Evolutionary conservation across 1,140 invertebrate species (phyloP), one percentile per base, ranked within the genome.

Genomic region (Lordiphosa collinella): DNA sequence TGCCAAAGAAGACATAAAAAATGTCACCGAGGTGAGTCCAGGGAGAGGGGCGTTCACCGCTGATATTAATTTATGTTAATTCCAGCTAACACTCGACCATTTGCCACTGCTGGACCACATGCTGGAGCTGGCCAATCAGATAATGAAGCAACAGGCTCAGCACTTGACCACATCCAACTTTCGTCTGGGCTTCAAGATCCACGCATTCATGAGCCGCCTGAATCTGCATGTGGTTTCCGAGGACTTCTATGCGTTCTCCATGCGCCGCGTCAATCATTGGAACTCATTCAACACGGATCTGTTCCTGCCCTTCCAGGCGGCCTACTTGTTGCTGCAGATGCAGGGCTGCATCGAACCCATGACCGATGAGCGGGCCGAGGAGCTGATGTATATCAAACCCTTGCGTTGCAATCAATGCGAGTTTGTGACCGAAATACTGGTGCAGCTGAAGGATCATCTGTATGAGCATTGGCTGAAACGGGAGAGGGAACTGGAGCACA

Each of bases 251-350:
- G 65, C 78, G 0, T 14, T 22, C 7, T 55, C 44, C 0, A 51
- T 84, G 68, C 55, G 58, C 5, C 41, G 51, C 5, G 2, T 12
- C 0, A 13, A 5, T 0, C 79, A 85, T 36, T 84, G 78, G 79
- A 84, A 85, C 10, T 60, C 59, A 9, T 84, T 78, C n/a, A 51
- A 84, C 13, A 70, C 78, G 0, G 73, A 72, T 9, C 10, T 84
- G 0, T 84, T 84, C 13, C 12, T 84, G 0, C 66, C 46, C 9
- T 70, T 70, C 31, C 62, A 73, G 35, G 36, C 56, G 14, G 73
- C 25, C 1, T 64, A 73, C 12, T 54, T 47, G 1, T 11, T 65
- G 41, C 18, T 84, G 4, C 32, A 44, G 4, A 2, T 55, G 2
- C 41, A 66, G 18, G 79, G 73, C 4, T 40, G 11, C 31, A 57